Evolutionary conservation across 2,888 invertebrate species (phyloP), one percentile per base, ranked within the genome.

Genomic region (Leucozona laternaria): DNA sequence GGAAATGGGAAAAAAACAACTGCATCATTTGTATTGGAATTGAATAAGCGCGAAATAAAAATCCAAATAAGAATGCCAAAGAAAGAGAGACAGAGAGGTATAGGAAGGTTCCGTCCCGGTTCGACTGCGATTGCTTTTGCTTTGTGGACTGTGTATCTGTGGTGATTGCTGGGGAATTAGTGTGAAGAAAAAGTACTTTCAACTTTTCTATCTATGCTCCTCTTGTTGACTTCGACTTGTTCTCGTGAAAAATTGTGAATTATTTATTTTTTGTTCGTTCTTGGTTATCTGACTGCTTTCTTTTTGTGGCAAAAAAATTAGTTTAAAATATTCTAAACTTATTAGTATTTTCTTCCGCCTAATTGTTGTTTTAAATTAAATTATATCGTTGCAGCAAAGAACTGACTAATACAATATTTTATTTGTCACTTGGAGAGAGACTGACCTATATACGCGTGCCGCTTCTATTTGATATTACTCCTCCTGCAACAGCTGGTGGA

Each of bases 371-470:
- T 48, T 31, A 20, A 31, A 31, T 48, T 31, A 20, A 20, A 48
- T 45, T 31, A 13, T 64, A 17, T 68, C 25, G 22, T 68, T 68
- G 22, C 50, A 68, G 68, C 34, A 50, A 66, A 45, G 3, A 64
- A 64, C 20, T 10, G 20, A n/a, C 13, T 28, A 28, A 10, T 43
- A 57, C 11, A 73, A 43, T 64, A 64, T 78, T 78, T 75, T 45
- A 55, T 82, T 70, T 66, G 81, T 66, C 86, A 48, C 73, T 81
- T 81, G 64, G 45, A 86, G 62, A 78, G 81, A 73, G 73, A 75
- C 78, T 82, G 81, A 86, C 86, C 81, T 86, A 86, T 82, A 71
- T 86, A 82, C 73, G 78, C 70, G 81, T 70, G 71, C 57, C 81
- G 68, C 68, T 73, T 78, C 75, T 76, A 76, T 79, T 84, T 75